Percentiles rank a stretch among this genome's conserved stretches.
phyloP scores from a whole-genome alignment of 2,888 invertebrate genomes.

The Hirtodrosophila histrioides region DNA sequence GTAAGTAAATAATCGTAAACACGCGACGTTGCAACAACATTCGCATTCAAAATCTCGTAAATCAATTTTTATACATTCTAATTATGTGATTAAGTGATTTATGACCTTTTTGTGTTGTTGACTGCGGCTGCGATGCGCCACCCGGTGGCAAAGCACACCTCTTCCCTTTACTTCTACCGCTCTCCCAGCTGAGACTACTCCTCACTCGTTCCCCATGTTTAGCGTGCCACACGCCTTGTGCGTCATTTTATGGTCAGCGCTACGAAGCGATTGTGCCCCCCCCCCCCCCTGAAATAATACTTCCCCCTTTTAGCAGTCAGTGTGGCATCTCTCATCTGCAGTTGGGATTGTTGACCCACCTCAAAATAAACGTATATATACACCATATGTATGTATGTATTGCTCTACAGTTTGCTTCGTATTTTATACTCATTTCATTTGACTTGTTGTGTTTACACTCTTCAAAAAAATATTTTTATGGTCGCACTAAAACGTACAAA shows the following conservation, averaged over 20 bases:
- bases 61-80: constrained; percentile 80
- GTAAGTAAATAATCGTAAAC: constrained; percentile 72
- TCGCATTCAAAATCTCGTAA: constrained; percentile 76
- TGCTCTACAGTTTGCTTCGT: constrained; percentile 38
- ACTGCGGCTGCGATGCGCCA: constrained; percentile 44
- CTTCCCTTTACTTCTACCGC: background rate
- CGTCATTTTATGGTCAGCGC: constrained; percentile 60
- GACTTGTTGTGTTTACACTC: constrained; percentile 71
- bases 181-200: background rate
- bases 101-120: constrained; percentile 58
- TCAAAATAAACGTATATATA: constrained; percentile 13
- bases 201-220: constrained; percentile 4
- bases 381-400: constrained; percentile 18
- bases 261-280: constrained; percentile 28
- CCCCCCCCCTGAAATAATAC: background rate
- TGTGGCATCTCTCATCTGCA: constrained; percentile 30
- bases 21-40: constrained; percentile 70
- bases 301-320: background rate
- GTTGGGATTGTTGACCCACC: constrained; percentile 46
- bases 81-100: constrained; percentile 81
- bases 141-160: constrained; percentile 33
- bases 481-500: constrained; percentile 67
- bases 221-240: constrained; percentile 40
- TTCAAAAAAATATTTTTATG: constrained; percentile 65
- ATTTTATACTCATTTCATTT: constrained; percentile 41